Percentiles rank a stretch among this genome's conserved stretches.
These are phyloP conservation scores for Alosa sapidissima DNA, from an alignment of 2,797 vertebrate genomes.

Conservation along the genomic window DNA sequence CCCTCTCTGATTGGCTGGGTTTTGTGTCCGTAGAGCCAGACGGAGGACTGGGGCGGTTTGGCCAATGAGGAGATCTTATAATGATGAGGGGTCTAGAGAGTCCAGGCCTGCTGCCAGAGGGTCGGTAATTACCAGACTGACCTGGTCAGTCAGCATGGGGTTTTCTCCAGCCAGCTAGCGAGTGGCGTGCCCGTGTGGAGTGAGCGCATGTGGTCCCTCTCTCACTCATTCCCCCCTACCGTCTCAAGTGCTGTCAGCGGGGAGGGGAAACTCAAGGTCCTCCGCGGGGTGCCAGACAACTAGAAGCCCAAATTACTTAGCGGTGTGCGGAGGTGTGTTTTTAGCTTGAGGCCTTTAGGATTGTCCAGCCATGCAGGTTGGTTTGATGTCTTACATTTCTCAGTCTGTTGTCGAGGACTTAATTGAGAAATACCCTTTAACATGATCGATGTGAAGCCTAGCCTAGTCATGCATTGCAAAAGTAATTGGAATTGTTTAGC, in stretches of 20 bases:
- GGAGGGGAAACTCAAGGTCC: conserved; percentile 8
- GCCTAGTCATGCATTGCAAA: not conserved
- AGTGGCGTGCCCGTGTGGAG: conserved; percentile 65
- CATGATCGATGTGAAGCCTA: not conserved
- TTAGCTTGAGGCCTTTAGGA: not conserved
- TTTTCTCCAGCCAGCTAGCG: conserved; percentile 48
- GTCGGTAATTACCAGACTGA: conserved; percentile 88
- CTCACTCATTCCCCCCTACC: not conserved
- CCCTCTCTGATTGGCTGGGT: conserved; percentile 71
- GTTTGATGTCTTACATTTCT: not conserved
- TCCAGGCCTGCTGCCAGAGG: conserved; percentile 74
- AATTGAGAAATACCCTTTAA: not conserved
- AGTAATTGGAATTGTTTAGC: not conserved
- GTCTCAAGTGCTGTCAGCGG: conserved; percentile 20
- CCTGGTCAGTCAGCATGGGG: conserved; percentile 85
- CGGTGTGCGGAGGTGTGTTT: not conserved
- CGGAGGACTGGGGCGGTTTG: conserved; percentile 97
- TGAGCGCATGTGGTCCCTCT: conserved; percentile 71
- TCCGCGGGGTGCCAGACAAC: not conserved
- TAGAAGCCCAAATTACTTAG: not conserved
- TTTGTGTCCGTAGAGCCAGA: conserved; percentile 91
- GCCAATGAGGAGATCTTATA: conserved; percentile 94
- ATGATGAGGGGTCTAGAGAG: conserved; percentile 70
- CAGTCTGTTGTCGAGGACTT: not conserved
- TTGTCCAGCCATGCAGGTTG: not conserved